phyloP scores from a whole-genome alignment of 2,113 vertebrate genomes.

The Larimichthys polyactis region DNA sequence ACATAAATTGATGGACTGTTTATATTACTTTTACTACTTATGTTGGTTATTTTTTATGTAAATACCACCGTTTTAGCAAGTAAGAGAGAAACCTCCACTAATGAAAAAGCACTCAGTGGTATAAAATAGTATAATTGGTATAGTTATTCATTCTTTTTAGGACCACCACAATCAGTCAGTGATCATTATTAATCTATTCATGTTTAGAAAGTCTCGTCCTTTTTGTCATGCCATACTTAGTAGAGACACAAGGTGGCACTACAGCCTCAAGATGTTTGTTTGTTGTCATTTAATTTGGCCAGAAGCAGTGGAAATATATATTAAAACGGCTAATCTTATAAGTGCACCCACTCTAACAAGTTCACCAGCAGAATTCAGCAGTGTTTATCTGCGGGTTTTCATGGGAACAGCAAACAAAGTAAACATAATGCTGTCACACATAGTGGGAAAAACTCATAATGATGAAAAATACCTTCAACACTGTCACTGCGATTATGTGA shows the following conservation, averaged over 20 bases:
- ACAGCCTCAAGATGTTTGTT: slow-evolving; percentile 22
- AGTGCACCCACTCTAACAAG: slow-evolving; percentile 29
- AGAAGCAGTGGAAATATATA: slow-evolving; percentile 11
- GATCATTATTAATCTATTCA: background rate
- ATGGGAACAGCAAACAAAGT: slow-evolving; percentile 26
- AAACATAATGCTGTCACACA: slow-evolving; percentile 35
- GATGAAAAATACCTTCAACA: background rate
- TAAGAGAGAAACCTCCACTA: background rate
- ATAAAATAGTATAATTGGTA: background rate
- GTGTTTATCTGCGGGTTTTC: slow-evolving; percentile 36
- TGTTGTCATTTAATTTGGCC: background rate
- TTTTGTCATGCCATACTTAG: background rate
- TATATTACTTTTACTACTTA: background rate
- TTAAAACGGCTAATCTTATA: slow-evolving; percentile 14
- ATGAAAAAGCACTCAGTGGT: background rate
- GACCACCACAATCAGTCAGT: background rate
- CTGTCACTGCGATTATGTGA: slow-evolving; percentile 14
- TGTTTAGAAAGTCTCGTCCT: rapidly evolving
- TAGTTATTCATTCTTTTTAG: background rate
- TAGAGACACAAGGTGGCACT: slow-evolving; percentile 77
- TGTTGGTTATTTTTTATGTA: background rate
- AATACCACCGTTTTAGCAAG: background rate
- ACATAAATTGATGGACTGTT: background rate
- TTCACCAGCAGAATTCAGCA: slow-evolving; percentile 10
- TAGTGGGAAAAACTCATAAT: slow-evolving; percentile 13